Percentiles rank a stretch among this genome's conserved stretches.
These are phyloP conservation scores for Melanotaenia parkinsoni DNA, from an alignment of 2,797 vertebrate species.

Conservation along the genomic window DNA sequence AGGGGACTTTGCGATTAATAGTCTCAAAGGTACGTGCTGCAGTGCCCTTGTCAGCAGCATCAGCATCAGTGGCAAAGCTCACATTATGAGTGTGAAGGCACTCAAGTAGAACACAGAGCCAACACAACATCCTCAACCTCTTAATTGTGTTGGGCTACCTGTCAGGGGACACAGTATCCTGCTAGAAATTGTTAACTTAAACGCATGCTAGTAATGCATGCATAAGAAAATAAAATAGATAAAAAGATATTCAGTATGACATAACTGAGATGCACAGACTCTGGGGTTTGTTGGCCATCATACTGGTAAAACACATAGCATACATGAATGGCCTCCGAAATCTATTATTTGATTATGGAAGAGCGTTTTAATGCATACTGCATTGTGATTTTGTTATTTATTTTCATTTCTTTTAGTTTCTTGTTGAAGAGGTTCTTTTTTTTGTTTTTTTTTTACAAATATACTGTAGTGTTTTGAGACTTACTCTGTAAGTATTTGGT, in stretches of 20 bases:
- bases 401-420: constrained; percentile 32
- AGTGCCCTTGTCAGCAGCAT: constrained; percentile 23
- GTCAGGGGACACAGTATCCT: constrained; percentile 60
- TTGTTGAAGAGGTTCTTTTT: neutral
- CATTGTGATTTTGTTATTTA: constrained; percentile 64
- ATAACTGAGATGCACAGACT: constrained; percentile 60
- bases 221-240: constrained; percentile 47
- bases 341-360: constrained; percentile 54
- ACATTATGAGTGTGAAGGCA: constrained; percentile 26
- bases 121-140: constrained; percentile 28
- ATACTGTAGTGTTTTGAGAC: constrained; percentile 49
- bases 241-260: constrained; percentile 59
- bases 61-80: constrained; percentile 35
- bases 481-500: constrained; percentile 71
- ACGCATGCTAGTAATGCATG: constrained; percentile 78
- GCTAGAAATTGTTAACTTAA: constrained; percentile 62
- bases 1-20: constrained; percentile 35
- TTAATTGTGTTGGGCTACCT: constrained; percentile 52
- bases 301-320: constrained; percentile 59
- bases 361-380: constrained; percentile 78
- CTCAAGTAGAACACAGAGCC: constrained; percentile 41
- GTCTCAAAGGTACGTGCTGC: constrained; percentile 26
- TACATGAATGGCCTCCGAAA: constrained; percentile 54
- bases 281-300: constrained; percentile 48
- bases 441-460: constrained; percentile 47